Conservation (phyloP, 2,888 invertebrate species). For the Megaustenia siamemsis region DNA sequence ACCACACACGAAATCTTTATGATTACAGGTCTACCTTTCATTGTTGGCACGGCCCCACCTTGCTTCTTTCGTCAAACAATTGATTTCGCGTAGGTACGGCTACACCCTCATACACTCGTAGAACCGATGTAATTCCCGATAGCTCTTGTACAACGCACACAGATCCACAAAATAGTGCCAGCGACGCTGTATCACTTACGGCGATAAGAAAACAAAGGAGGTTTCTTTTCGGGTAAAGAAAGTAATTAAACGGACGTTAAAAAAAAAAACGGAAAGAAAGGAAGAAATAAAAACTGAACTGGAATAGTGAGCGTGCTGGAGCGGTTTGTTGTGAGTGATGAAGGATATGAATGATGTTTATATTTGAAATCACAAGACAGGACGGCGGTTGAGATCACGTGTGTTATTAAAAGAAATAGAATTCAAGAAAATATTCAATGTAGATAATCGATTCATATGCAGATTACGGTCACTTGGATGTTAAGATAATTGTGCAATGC, state of each 20-base stretch:
- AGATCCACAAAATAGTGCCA: neutral
- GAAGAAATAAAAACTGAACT: neutral
- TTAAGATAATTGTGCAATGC: constrained; percentile 11
- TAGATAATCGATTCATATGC: constrained; percentile 24
- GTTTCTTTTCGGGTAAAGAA: neutral
- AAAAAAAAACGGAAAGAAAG: neutral
- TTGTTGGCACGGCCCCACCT: neutral
- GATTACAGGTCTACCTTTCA: too few species aligned
- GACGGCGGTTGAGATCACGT: constrained; percentile 7
- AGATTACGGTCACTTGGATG: constrained; percentile 13
- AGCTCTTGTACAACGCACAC: neutral
- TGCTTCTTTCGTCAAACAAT: constrained; percentile 21
- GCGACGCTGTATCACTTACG: neutral
- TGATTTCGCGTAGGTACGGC: neutral
- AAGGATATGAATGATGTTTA: neutral
- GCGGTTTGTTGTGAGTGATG: too few species aligned
- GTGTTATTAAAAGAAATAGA: neutral
- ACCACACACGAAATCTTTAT: neutral
- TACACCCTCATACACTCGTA: neutral
- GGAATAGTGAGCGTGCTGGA: neutral
- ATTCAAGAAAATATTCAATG: constrained; percentile 8
- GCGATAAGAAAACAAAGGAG: neutral
- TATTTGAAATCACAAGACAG: neutral
- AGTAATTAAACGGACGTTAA: neutral
- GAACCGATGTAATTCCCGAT: constrained; percentile 9